These are phyloP conservation scores for Aldabrachelys gigantea DNA, from an alignment of 2,113 vertebrate species.

Conservation along the genomic window DNA sequence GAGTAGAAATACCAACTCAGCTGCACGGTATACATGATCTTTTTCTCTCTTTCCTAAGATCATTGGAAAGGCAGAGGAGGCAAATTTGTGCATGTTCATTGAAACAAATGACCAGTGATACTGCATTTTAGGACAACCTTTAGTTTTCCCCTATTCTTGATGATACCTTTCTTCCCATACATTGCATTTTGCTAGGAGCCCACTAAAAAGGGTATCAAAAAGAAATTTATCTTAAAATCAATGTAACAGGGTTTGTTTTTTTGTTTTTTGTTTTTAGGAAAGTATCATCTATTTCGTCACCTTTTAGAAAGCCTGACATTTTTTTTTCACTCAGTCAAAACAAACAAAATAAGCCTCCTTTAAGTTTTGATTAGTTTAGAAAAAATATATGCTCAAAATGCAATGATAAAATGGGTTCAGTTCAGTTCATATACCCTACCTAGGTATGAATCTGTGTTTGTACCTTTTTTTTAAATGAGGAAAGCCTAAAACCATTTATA, in stretches of 20 bases:
- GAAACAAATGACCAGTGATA: neutral
- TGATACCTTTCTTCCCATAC: neutral
- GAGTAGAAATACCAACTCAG: neutral
- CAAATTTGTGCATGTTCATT: neutral
- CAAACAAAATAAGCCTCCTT: neutral
- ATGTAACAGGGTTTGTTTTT: neutral
- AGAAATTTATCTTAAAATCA: fast-evolving
- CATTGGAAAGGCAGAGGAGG: neutral
- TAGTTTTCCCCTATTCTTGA: neutral
- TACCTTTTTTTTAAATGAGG: neutral
- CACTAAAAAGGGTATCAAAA: neutral
- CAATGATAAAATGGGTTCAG: fast-evolving
- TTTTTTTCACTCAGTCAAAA: neutral
- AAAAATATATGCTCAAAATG: neutral
- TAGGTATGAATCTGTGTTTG: fast-evolving
- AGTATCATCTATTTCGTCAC: fast-evolving
- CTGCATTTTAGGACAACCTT: neutral
- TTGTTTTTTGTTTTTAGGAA: neutral
- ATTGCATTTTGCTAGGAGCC: neutral
- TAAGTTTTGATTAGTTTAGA: neutral
- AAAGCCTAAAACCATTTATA: neutral
- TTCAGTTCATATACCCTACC: neutral
- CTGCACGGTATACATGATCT: fast-evolving
- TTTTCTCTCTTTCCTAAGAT: neutral
- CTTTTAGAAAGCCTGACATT: neutral